phyloP scores from a whole-genome alignment of 2,888 invertebrate genomes.

The Lottia gigantea region DNA sequence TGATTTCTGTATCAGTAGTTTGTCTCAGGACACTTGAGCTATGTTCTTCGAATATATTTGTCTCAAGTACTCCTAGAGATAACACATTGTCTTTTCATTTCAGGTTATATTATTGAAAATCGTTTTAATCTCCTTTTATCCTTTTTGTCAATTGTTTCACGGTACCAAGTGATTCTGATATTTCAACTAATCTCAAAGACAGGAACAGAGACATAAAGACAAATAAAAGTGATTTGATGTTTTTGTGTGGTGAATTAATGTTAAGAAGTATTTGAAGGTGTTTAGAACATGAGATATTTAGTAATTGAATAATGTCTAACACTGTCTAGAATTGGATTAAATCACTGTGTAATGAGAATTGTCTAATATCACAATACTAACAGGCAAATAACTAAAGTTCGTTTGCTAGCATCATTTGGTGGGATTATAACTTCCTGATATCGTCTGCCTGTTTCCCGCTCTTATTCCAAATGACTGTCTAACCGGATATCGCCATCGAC shows the following conservation, averaged over 20 bases:
- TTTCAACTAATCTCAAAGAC: neutral
- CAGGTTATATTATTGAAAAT: no score
- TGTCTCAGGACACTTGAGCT: no score
- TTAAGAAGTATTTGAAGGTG: neutral
- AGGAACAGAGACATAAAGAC: neutral
- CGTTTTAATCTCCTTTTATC: no score
- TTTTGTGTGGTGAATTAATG: slow-evolving; percentile 2
- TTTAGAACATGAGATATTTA: neutral
- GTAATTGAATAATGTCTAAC: slow-evolving; percentile 7
- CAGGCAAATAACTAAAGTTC: neutral
- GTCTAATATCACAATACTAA: slow-evolving; percentile 7
- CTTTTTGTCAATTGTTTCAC: neutral
- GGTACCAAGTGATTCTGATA: neutral
- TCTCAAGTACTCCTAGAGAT: no score
- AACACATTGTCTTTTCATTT: no score
- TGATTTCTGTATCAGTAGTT: no score
- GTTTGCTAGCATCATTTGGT: slow-evolving; percentile 8
- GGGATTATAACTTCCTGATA: slow-evolving; percentile 11
- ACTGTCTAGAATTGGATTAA: neutral
- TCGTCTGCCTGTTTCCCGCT: slow-evolving; percentile 4
- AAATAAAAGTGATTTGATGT: neutral
- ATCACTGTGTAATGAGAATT: neutral
- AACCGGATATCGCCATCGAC: slow-evolving; percentile 11
- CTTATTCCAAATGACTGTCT: neutral
- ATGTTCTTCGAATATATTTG: no score